A percentile compares a stretch with the other conserved stretches of the same genome.
Evolutionary conservation across 1,140 invertebrate species (phyloP).

Genomic region (roundworm (Caenorhabditis elegans)): WBcel235 BX284606.5:15883501-15884000

Average conservation of each 20-base stretch:
- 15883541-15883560: conserved; percentile 8
- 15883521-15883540: neutral
- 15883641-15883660: neutral
- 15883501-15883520: too few relatives aligned
- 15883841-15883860: neutral
- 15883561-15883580: neutral
- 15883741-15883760: neutral
- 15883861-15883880: neutral
- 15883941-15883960: neutral
- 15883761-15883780: neutral
- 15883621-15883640: neutral
- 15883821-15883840: neutral
- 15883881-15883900: neutral
- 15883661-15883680: neutral
- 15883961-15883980: neutral
- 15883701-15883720: neutral
- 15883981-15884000: neutral
- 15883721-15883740: conserved; percentile 2
- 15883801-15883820: neutral
- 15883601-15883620: neutral
- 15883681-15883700: neutral
- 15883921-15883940: neutral
- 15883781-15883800: neutral
- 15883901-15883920: conserved; percentile 4
- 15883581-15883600: conserved; percentile 11